A percentile compares a stretch with the other conserved stretches of the same genome.
Conservation (phyloP, 2,888 invertebrate species). For the Iphiclides podalirius region DNA sequence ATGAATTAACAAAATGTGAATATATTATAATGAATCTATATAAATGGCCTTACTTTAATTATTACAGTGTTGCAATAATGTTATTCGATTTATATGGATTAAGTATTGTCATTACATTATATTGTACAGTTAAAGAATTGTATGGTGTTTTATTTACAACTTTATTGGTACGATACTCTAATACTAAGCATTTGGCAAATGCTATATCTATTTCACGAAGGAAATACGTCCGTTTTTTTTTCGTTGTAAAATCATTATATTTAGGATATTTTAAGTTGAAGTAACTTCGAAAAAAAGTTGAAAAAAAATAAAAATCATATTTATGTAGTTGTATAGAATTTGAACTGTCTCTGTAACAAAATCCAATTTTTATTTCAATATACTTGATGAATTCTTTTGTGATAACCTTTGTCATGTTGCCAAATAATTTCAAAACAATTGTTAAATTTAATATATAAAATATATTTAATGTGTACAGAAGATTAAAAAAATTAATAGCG, state of each 20-base stretch:
- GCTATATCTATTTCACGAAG: constrained; percentile 12
- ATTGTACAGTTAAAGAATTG: constrained; percentile 12
- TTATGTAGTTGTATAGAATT: neutral
- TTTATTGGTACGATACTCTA: constrained; percentile 1
- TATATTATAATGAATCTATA: constrained; percentile 16
- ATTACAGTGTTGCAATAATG: constrained; percentile 18
- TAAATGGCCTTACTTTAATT: constrained; percentile 15
- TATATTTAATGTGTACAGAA: neutral
- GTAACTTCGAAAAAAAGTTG: neutral
- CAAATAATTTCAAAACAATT: constrained; percentile 5
- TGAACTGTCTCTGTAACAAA: neutral
- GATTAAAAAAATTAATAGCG: neutral
- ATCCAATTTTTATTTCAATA: too few relatives aligned
- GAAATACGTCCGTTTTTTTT: constrained; percentile 14
- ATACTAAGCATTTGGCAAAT: constrained; percentile 2
- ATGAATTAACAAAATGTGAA: constrained; percentile 13
- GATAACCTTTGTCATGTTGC: neutral
- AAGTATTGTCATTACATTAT: constrained; percentile 12
- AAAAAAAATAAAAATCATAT: neutral
- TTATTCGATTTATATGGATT: constrained; percentile 9
- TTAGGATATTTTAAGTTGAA: too few relatives aligned
- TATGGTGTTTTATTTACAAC: constrained; percentile 19
- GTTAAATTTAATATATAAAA: neutral
- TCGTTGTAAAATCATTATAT: too few relatives aligned
- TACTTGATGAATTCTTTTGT: too few relatives aligned